Percentiles rank a stretch among this genome's conserved stretches.
Conservation (phyloP, 2,888 invertebrate species). For the Elysia crispata region DNA sequence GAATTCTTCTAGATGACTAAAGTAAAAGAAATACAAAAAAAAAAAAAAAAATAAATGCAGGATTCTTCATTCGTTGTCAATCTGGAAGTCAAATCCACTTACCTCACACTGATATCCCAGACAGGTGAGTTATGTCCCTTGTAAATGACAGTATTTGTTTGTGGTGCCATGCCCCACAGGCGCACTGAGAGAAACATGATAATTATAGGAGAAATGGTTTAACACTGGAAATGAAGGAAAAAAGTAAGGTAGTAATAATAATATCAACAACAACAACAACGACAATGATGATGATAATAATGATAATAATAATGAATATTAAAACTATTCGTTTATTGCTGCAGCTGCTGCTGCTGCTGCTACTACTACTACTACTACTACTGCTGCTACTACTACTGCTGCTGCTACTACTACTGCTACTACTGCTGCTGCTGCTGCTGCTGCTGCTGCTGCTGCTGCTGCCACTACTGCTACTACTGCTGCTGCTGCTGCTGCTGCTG, state of each 20-base stretch:
- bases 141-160: slow-evolving; percentile 95
- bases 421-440: slow-evolving; percentile 41
- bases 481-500: no score
- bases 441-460: slow-evolving; percentile 33
- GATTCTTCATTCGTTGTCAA: background rate
- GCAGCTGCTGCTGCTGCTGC: background rate
- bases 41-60: no score
- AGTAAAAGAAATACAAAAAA: no score
- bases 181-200: slow-evolving; percentile 81
- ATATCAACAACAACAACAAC: background rate
- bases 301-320: no score
- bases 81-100: slow-evolving; percentile 14
- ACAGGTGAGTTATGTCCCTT: slow-evolving; percentile 93
- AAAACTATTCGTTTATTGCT: background rate
- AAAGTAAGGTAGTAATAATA: background rate
- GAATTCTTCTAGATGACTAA: no score
- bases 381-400: slow-evolving; percentile 17
- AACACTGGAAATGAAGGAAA: no score
- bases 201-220: no score
- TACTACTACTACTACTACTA: slow-evolving; percentile 42
- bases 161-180: slow-evolving; percentile 96
- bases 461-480: no score
- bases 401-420: slow-evolving; percentile 37
- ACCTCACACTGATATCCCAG: slow-evolving; percentile 87
- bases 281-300: background rate